phyloP scores from a whole-genome alignment of 2,888 invertebrate species.

The Lithodes maja region DNA sequence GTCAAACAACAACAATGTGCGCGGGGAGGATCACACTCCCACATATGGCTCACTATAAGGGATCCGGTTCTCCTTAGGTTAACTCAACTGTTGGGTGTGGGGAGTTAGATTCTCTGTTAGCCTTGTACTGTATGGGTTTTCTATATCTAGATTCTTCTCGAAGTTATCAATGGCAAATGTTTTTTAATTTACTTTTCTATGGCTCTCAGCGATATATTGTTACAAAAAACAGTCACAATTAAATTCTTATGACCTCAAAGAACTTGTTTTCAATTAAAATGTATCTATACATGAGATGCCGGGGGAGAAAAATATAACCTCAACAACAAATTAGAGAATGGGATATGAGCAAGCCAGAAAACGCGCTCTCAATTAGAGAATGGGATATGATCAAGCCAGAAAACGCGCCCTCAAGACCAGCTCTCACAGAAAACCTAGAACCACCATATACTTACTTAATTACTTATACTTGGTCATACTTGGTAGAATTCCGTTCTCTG shows the following conservation, averaged over 20 bases:
- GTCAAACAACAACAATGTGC: conserved; percentile 2
- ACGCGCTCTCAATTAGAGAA: no score
- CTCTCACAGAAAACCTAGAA: no score
- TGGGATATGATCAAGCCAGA: no score
- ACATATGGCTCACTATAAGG: not conserved
- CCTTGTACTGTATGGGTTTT: not conserved
- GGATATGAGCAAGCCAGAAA: no score
- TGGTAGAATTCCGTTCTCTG: no score
- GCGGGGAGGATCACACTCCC: not conserved
- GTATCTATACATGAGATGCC: no score
- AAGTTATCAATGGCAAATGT: conserved; percentile 3
- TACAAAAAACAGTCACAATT: not conserved
- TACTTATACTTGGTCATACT: no score
- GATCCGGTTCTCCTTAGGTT: not conserved
- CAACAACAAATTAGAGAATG: no score
- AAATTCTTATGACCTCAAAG: not conserved
- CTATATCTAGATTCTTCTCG: conserved; percentile 4
- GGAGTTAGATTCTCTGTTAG: not conserved
- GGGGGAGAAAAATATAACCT: no score
- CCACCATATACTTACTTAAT: no score
- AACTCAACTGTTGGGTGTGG: not conserved
- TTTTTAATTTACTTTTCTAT: not conserved
- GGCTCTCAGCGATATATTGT: not conserved
- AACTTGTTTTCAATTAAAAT: not conserved
- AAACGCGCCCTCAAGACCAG: no score